Evolutionary conservation across 2,888 invertebrate species (phyloP).

Genomic region (Acrobasis suavella): DNA sequence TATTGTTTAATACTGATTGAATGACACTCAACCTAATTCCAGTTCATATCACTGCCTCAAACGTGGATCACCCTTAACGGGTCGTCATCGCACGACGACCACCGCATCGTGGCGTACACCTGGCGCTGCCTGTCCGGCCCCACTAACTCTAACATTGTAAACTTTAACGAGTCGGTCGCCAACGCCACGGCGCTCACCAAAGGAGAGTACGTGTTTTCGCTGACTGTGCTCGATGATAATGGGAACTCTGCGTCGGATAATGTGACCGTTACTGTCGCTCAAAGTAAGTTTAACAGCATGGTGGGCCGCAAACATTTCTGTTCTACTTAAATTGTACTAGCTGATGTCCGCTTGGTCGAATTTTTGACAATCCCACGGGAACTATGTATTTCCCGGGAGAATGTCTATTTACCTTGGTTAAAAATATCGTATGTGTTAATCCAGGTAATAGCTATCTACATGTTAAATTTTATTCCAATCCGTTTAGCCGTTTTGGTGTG

Average conservation of each 20-base stretch:
- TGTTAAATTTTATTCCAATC: too few species aligned
- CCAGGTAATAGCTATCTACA: too few species aligned
- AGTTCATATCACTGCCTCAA: slow-evolving; percentile 92
- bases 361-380: too few species aligned
- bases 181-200: slow-evolving; percentile 92
- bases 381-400: too few species aligned
- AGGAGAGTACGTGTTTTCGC: slow-evolving; percentile 90
- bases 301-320: background rate
- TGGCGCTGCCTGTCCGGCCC: slow-evolving; percentile 92
- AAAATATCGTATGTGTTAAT: too few species aligned
- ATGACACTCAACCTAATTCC: slow-evolving; percentile 40
- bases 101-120: slow-evolving; percentile 89
- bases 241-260: slow-evolving; percentile 89
- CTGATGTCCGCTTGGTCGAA: too few species aligned
- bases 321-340: too few species aligned
- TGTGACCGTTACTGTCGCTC: slow-evolving; percentile 90
- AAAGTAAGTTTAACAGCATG: slow-evolving; percentile 84
- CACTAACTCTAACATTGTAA: slow-evolving; percentile 78
- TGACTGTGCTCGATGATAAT: slow-evolving; percentile 92
- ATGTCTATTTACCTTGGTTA: too few species aligned
- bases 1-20: background rate
- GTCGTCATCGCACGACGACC: slow-evolving; percentile 90
- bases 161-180: slow-evolving; percentile 85
- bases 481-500: too few species aligned
- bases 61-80: slow-evolving; percentile 92